Base-by-base conservation (phyloP, 2,113 vertebrate species). In the Tretioscincus oriximinensis region DNA sequence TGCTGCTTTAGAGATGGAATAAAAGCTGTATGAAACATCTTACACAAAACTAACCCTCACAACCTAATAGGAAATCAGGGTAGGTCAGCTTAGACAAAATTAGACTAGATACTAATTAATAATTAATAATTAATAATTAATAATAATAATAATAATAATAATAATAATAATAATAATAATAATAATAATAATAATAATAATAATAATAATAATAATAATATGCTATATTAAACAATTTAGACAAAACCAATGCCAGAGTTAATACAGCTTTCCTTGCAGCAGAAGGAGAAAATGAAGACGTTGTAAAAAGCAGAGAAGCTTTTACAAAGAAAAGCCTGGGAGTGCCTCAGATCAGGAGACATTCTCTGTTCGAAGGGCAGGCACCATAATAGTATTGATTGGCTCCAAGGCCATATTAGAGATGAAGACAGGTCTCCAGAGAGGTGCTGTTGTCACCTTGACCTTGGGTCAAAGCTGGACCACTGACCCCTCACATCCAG, bases 371-470 rank as follows among this genome's bases (percentile, higher is more conserved):
- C 90, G 92, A 90, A 91, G 91, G 90, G 88, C 91, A 89, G 89
- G 91, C 90, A 92, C 94, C 95, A 94, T 96, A 95, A 95, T 96
- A 92, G 90, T 97, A 99, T 97, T 92, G 97, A 99, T 99, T 93
- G 86, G 41, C 91, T 95, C 93, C 95, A 95, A 96, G 95, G 95
- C 94, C 95, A 92, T 88, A 90, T 96, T 94, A 94, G 92, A 96
- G 94, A 96, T 93, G 96, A 97, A 96, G 93, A 94, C 94, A 93
- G 90, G 90, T 91, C 94, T 91, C 94, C 76, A 73, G 94, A 95
- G 96, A 88, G 85, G 91, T 87, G 91, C 90, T 90, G 93, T 96
- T 94, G 91, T 96, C 96, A 97, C 97, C 97, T 98, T 99, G 97
- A 96, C 97, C 97, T 96, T 97, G 95, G 94, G 94, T 96, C 95